These are phyloP conservation scores for Gallinago stenura DNA, from an alignment of 2,797 vertebrate genomes.

Conservation along the genomic window DNA sequence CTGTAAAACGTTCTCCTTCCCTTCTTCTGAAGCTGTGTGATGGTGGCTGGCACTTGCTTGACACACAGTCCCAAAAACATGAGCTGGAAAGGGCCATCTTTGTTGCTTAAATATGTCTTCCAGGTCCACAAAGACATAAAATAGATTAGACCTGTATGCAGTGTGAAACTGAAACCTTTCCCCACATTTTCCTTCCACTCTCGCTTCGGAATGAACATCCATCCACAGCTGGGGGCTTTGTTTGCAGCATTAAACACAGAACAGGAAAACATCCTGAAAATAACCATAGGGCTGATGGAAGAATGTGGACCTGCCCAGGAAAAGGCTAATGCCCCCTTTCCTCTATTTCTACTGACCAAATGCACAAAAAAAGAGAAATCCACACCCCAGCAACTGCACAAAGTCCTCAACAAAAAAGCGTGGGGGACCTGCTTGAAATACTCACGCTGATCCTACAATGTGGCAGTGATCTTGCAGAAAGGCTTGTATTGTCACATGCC, in stretches of 20 bases:
- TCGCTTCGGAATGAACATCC: not conserved
- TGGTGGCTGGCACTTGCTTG: not conserved
- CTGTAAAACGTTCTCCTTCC: not conserved
- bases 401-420: not conserved
- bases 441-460: not conserved
- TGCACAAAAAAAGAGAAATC: not conserved
- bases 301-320: not conserved
- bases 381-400: not conserved
- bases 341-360: not conserved
- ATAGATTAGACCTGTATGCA: not conserved
- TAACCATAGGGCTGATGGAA: not conserved
- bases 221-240: not conserved
- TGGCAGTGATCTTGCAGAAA: not conserved
- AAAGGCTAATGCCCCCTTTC: rapidly evolving
- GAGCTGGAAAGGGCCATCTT: not conserved
- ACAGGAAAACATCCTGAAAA: not conserved
- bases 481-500: rapidly evolving
- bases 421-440: not conserved
- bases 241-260: not conserved
- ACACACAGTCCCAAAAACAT: not conserved
- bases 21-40: not conserved
- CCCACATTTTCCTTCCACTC: not conserved
- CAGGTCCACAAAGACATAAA: not conserved
- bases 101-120: not conserved
- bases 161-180: not conserved